phyloP scores from a whole-genome alignment of 2,113 vertebrate species.

The Orientallactaga bullata region DNA sequence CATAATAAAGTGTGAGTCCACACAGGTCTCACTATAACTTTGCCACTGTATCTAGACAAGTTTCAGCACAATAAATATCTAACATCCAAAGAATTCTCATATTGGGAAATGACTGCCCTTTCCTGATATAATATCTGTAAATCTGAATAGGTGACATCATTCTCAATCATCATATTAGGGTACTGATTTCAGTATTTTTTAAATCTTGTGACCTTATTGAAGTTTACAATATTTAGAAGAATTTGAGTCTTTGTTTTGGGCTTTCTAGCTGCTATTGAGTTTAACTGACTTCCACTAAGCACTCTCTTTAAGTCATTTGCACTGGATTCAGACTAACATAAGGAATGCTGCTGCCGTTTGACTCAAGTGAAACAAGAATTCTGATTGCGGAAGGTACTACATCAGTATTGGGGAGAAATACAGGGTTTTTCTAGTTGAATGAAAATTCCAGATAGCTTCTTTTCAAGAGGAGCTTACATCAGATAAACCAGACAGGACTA shows the following conservation, averaged over 20 bases:
- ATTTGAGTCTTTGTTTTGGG: neutral
- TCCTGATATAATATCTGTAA: neutral
- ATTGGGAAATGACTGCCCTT: neutral
- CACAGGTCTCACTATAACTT: neutral
- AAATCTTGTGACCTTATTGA: neutral
- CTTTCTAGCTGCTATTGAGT: neutral
- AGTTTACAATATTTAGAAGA: neutral
- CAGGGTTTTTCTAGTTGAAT: neutral
- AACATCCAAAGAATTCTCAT: neutral
- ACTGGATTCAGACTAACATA: neutral
- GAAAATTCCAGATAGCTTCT: neutral
- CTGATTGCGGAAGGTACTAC: neutral
- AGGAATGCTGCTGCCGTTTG: neutral
- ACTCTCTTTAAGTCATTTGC: neutral
- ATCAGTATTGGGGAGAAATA: neutral
- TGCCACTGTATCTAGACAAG: neutral
- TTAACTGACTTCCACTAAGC: neutral
- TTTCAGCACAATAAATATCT: neutral
- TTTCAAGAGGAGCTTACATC: slow-evolving; percentile 2
- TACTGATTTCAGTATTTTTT: slow-evolving; percentile 9
- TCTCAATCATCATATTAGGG: neutral
- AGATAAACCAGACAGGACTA: neutral
- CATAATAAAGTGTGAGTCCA: neutral
- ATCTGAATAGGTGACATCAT: neutral
- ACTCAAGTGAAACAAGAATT: neutral